Conservation (phyloP, 2,888 invertebrate species). For the Sesamia inferens region DNA sequence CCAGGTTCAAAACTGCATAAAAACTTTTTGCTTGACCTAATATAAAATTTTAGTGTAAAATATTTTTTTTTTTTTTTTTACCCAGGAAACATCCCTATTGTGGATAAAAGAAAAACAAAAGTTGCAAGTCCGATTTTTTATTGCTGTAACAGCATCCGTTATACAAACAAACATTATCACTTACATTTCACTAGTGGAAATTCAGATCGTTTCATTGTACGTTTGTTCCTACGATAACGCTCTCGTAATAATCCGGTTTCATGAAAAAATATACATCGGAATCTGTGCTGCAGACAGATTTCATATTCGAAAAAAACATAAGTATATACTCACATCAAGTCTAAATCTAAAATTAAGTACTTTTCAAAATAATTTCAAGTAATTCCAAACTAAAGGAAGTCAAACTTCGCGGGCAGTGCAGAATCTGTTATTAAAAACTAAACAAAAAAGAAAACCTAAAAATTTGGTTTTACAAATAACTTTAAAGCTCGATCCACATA, state of each 20-base stretch:
- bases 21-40: too few species aligned
- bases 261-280: slow-evolving; percentile 72
- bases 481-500: slow-evolving; percentile 69
- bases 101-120: slow-evolving; percentile 67
- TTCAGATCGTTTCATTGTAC: slow-evolving; percentile 83
- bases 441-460: slow-evolving; percentile 65
- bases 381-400: slow-evolving; percentile 70
- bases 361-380: slow-evolving; percentile 66
- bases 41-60: too few species aligned
- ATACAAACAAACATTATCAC: slow-evolving; percentile 87
- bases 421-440: slow-evolving; percentile 73
- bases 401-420: slow-evolving; percentile 76
- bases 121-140: slow-evolving; percentile 87
- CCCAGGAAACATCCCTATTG: too few species aligned
- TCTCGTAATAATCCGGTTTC: slow-evolving; percentile 61
- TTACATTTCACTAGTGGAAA: slow-evolving; percentile 86
- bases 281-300: slow-evolving; percentile 61
- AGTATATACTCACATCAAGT: slow-evolving; percentile 72
- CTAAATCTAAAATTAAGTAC: slow-evolving; percentile 86
- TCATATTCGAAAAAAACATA: slow-evolving; percentile 47
- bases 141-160: slow-evolving; percentile 89
- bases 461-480: slow-evolving; percentile 75
- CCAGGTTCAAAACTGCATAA: too few species aligned
- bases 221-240: slow-evolving; percentile 65
- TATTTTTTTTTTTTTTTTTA: too few species aligned